Evolutionary conservation across 1,140 invertebrate genomes (phyloP), one percentile per base, ranked within the genome.

Genomic region (Brachionus asplanchnoidis): DNA sequence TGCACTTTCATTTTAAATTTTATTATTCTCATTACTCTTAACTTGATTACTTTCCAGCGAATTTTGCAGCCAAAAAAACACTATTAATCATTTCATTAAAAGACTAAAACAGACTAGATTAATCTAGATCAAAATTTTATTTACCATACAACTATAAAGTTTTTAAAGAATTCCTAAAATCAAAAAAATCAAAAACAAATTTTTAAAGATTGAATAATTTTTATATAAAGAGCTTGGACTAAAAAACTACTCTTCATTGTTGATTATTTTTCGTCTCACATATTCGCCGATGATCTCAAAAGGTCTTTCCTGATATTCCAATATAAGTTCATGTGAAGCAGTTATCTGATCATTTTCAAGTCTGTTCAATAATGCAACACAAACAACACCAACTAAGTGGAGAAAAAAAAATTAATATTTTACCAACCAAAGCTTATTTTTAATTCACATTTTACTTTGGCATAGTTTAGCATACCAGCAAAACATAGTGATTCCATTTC

Each of bases 401-500:
- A 60, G 17, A 32, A 11, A 11, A 80, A n/a, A 17, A 17, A 80
- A 65, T 17, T 28, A 36, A 36, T 36, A 36, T 36, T 36, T 36
- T 36, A 36, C 6, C 32, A 36, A 14, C 12, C 3, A 80, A 42
- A 14, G n/a, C 3, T 80, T 32, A 53, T 80, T 80, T 50, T 20
- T 23, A 44, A 5, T 12, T 40, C 66, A 82, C 79, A 82, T 68
- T 85, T 28, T 84, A 98, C 94, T 11, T 95, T 95, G n/a, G 96
- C 96, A 88, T 95, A 94, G 88, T 96, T 94, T 11, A 95, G 97
- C 23, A 98, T 92, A 0, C 96, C 95, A 0, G 96, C 95, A 88
- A 99, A 98, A 28, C 94, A 93, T 0, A 95, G 92, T 1, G 94
- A 93, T 90, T 99, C 97, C 97, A 99, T 99, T 91, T 99, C 97